Percentiles rank a stretch among this genome's conserved stretches.
These are phyloP conservation scores for Nymphalis io DNA, from an alignment of 1,140 invertebrate genomes.

Conservation along the genomic window DNA sequence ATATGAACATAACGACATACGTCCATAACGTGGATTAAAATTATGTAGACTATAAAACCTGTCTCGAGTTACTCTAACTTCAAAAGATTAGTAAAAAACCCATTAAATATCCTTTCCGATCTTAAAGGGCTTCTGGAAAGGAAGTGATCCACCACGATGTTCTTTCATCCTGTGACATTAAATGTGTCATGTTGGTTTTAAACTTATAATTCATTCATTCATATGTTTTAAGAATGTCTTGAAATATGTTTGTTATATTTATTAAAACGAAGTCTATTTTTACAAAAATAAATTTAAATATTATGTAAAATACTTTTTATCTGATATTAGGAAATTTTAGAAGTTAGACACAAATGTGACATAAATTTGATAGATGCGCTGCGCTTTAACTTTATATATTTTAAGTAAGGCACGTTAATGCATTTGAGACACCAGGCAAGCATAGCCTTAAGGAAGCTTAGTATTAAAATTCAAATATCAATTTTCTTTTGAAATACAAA, in stretches of 20 bases:
- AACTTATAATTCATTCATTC: not conserved
- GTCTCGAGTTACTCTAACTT: slow-evolving; percentile 15
- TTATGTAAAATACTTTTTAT: too few species aligned
- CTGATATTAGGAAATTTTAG: too few species aligned
- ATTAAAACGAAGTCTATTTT: too few species aligned
- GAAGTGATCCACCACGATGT: slow-evolving; percentile 42
- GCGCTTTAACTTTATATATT: too few species aligned
- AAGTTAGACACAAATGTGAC: too few species aligned
- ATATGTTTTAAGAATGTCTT: slow-evolving; percentile 1
- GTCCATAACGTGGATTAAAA: not conserved
- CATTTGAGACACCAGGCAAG: not conserved
- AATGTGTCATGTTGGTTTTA: slow-evolving; percentile 17
- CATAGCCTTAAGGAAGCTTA: not conserved
- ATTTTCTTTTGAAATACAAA: slow-evolving; percentile 8
- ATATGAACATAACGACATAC: not conserved
- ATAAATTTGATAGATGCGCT: too few species aligned
- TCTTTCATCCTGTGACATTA: slow-evolving; percentile 22
- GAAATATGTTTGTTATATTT: too few species aligned
- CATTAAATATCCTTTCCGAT: slow-evolving; percentile 35
- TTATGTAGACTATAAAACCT: slow-evolving; percentile 15
- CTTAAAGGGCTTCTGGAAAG: slow-evolving; percentile 48
- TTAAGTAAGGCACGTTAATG: not conserved
- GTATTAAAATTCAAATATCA: not conserved
- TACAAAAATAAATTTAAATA: too few species aligned
- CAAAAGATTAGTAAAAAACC: slow-evolving; percentile 27